Conservation (phyloP, 2,113 vertebrate genomes). For the Gadus chalcogrammus region DNA sequence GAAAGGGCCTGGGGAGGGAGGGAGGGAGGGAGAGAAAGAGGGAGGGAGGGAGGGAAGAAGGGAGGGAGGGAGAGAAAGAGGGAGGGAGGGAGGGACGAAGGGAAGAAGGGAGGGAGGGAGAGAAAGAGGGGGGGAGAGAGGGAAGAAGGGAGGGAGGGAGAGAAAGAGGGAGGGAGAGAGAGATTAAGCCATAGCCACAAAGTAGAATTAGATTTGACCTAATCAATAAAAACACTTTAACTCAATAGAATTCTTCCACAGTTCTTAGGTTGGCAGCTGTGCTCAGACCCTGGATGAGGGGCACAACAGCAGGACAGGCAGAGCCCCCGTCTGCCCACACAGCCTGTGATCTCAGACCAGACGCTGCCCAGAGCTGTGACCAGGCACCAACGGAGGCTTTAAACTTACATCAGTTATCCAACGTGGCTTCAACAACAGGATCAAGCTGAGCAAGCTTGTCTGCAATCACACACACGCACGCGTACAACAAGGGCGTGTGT, state of each 20-base stretch:
- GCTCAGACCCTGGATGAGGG: too few species aligned
- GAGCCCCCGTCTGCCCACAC: too few species aligned
- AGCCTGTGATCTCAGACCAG: too few species aligned
- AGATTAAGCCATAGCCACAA: not conserved
- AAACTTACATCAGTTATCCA: too few species aligned
- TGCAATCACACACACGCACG: not conserved
- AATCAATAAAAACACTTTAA: too few species aligned
- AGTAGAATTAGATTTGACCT: too few species aligned
- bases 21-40: not conserved
- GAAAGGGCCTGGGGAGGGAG: slow-evolving; percentile 80
- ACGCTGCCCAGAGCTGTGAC: too few species aligned
- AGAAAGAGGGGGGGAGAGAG: not conserved
- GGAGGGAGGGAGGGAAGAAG: not conserved
- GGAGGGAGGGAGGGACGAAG: not conserved
- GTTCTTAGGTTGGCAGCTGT: too few species aligned
- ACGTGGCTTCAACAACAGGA: too few species aligned
- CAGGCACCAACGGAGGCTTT: too few species aligned
- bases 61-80: not conserved
- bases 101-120: not conserved
- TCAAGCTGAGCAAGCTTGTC: too few species aligned
- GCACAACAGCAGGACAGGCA: too few species aligned
- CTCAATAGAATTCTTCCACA: not conserved
- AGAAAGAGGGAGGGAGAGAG: not conserved
- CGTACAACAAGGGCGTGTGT: not conserved
- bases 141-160: not conserved